Base-by-base conservation (phyloP, 53 echinoderm and acorn worm species). In the Apostichopus leukothele region DNA sequence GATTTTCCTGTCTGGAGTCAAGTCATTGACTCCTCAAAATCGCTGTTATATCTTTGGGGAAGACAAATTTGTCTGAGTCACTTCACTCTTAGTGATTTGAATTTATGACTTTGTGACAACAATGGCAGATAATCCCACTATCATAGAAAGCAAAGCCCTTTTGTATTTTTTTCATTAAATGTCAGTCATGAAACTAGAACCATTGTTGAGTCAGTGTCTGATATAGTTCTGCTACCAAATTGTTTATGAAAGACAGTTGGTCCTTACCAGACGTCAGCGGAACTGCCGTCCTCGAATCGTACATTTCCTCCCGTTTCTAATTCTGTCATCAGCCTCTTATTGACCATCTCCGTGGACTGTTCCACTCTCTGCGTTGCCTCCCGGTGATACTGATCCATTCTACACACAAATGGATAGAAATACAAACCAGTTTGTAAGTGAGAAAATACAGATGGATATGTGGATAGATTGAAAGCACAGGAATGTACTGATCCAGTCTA, bases 271-370 rank as follows among this genome's bases (percentile, higher is more conserved):
- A 95, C 90, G 88, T 96, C 94, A 25, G 96, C 90, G 52, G 99
- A 88, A 52, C 75, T 83, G 13, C 99, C 99, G 89, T 99, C 99
- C 84, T 99, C 99, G 94, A 99, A 99, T 75, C 99, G 91, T n/a
- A 99, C 96, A 80, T 99, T 99, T 60, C 99, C 99, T 57, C 99
- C 99, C 50, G 96, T 99, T 76, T 99, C 99, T 39, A 99, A 92
- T 80, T 99, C 99, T 84, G 96, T 94, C 22, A 94, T 51, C 59
- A 96, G 92, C 88, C 99, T 93, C 88, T 93, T 93, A 27, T 54
- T 86, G 16, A 96, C 88, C 53, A 94, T 75, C 27, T 92, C 80
- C 14, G 94, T 91, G 0, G 90, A 76, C n/a, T 96, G 92, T 79
- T 94, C 91, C 18, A 99, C 83, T 83, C 90, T 91, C 6, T 88